phyloP scores from a whole-genome alignment of 2,888 invertebrate species.

The Synergus laeviventris region DNA sequence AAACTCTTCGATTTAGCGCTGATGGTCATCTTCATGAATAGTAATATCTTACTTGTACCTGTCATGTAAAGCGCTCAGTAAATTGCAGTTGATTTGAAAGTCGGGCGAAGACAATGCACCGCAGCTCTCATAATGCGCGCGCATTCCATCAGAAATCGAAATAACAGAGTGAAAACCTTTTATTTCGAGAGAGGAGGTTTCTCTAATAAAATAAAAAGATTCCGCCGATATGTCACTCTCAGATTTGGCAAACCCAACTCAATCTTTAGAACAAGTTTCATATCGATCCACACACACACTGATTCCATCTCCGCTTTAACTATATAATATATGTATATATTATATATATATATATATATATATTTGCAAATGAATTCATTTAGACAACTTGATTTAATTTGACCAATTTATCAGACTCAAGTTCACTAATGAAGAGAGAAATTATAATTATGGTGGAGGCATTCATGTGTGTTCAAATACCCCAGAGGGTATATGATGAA shows the following conservation, averaged over 20 bases:
- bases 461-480: constrained; percentile 1
- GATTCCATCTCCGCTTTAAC: too few species aligned
- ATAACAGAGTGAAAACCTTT: background rate
- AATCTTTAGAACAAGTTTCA: background rate
- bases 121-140: background rate
- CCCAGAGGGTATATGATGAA: constrained; percentile 20
- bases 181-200: background rate
- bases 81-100: background rate
- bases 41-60: constrained; percentile 31
- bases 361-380: too few species aligned
- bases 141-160: background rate
- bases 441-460: background rate
- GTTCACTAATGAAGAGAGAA: background rate
- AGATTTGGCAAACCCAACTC: background rate
- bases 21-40: constrained; percentile 19
- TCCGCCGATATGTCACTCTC: background rate
- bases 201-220: background rate
- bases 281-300: too few species aligned
- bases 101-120: background rate
- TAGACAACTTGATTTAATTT: background rate
- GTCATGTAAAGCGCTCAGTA: constrained; percentile 6
- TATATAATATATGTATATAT: too few species aligned
- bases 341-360: too few species aligned
- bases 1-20: constrained; percentile 2
- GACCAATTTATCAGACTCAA: background rate